Evolutionary conservation across 2,797 vertebrate species (phyloP).

Genomic region (Scolopax bukidnonensis): DNA sequence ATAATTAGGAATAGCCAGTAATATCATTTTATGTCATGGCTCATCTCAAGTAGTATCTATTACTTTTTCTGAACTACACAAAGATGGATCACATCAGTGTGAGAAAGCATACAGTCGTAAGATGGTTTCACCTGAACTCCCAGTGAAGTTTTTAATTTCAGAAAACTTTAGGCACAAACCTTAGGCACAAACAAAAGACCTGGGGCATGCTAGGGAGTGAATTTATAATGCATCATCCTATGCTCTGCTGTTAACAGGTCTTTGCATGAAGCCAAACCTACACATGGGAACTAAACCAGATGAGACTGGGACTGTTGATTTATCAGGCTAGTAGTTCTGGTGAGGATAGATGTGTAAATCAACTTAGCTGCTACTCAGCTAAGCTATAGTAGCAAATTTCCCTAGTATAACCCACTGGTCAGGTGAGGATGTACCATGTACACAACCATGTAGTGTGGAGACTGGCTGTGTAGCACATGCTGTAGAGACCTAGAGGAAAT

Average conservation of each 20-base stretch:
- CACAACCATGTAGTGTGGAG: not conserved
- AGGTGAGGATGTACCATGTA: not conserved
- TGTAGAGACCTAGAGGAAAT: not conserved
- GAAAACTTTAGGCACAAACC: not conserved
- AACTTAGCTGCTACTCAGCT: not conserved
- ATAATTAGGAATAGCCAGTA: not conserved
- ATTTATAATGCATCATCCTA: not conserved
- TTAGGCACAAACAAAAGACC: not conserved
- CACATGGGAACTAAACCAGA: not conserved
- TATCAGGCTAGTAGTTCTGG: not conserved
- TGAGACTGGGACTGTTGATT: not conserved
- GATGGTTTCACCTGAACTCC: not conserved
- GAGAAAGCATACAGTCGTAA: not conserved
- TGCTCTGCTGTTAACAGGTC: not conserved
- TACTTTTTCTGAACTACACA: not conserved
- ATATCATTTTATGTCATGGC: not conserved
- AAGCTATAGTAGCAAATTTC: not conserved
- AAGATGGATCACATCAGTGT: accelerated
- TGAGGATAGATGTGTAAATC: not conserved
- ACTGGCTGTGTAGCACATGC: not conserved
- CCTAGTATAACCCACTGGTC: not conserved
- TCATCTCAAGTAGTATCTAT: not conserved
- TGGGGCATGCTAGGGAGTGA: not conserved
- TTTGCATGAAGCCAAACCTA: not conserved
- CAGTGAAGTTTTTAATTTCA: not conserved